Evolutionary conservation across 2,888 invertebrate species (phyloP).

Genomic region (Eupithecia vulgata): DNA sequence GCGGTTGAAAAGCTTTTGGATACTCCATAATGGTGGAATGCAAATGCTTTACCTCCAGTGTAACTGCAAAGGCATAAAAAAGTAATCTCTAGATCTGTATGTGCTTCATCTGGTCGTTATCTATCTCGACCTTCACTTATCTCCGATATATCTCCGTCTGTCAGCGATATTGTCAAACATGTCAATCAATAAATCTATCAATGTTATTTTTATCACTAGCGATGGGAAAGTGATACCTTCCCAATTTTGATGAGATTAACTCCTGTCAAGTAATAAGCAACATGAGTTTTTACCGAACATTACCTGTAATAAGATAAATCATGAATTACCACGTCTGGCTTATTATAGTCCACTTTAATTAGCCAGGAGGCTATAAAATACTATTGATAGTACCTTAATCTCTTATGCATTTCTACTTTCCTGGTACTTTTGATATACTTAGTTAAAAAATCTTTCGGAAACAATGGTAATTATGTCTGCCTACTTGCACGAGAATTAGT

Average conservation of each 20-base stretch:
- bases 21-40: not conserved
- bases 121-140: slow-evolving; percentile 19
- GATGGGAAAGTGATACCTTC: not conserved
- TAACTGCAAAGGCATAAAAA: not conserved
- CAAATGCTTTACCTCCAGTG: not conserved
- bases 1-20: not conserved
- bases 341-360: no score
- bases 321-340: no score
- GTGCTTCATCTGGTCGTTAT: not conserved
- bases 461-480: no score
- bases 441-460: no score
- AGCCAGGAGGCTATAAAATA: no score
- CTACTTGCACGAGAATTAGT: no score
- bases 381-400: no score
- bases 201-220: slow-evolving; percentile 15
- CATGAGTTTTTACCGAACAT: no score
- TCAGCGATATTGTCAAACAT: slow-evolving; percentile 18
- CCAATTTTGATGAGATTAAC: not conserved
- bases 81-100: not conserved
- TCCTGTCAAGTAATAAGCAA: no score
- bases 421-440: no score
- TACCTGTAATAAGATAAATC: no score
- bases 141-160: slow-evolving; percentile 11
- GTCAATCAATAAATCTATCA: slow-evolving; percentile 30
- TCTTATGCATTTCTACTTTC: no score